Conservation (phyloP, 1,140 invertebrate genomes). For the Araneus ventricosus region DNA sequence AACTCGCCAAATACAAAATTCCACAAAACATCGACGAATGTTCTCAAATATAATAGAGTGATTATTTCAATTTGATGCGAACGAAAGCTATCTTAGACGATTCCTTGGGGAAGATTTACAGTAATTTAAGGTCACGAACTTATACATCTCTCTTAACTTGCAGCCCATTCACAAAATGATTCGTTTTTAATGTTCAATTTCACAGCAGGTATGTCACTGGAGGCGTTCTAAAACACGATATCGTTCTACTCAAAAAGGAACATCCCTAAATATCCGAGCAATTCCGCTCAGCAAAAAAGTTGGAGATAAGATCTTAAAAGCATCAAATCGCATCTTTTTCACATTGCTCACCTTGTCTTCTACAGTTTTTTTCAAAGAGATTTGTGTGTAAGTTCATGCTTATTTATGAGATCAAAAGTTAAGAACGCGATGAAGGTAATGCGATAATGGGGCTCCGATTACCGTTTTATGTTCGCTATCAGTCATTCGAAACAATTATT, state of each 20-base stretch:
- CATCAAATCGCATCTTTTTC: conserved; percentile 18
- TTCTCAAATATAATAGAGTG: background rate
- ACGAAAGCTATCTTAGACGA: background rate
- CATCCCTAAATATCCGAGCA: background rate
- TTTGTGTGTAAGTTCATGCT: background rate
- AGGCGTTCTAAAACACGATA: conserved; percentile 2
- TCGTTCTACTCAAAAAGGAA: background rate
- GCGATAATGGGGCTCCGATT: background rate
- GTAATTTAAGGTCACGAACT: background rate
- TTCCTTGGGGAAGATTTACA: background rate
- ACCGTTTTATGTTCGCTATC: background rate
- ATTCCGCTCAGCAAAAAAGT: background rate
- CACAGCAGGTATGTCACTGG: background rate
- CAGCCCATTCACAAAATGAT: background rate
- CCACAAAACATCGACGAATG: background rate
- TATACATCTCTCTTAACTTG: background rate
- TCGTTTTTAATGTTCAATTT: background rate
- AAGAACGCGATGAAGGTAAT: background rate
- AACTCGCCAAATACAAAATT: background rate
- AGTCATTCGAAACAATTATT: background rate
- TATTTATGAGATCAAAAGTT: conserved; percentile 23
- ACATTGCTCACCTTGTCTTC: background rate
- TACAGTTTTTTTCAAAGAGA: too few species aligned
- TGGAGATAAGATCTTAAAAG: background rate
- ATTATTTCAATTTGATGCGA: background rate